phyloP scores from a whole-genome alignment of 2,113 vertebrate genomes.

The Myanophis thanlyinensis region DNA sequence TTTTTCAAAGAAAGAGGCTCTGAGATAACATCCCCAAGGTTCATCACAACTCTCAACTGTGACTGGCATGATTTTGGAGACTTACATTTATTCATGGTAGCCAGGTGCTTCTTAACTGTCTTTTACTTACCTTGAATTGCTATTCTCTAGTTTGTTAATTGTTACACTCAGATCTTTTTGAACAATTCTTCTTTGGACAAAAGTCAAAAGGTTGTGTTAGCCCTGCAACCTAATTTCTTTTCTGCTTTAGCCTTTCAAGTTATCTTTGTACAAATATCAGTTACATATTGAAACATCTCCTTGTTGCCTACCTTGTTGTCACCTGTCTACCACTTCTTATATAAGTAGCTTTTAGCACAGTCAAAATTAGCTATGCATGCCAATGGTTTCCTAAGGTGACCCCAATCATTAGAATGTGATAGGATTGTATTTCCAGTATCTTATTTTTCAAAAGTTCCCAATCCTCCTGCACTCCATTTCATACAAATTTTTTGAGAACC shows the following conservation, averaged over 20 bases:
- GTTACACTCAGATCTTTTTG: not conserved
- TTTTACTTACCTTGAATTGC: not conserved
- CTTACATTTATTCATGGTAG: not conserved
- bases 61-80: not conserved
- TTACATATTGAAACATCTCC: not conserved
- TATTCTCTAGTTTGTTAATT: not conserved
- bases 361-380: not conserved
- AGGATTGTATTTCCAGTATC: not conserved
- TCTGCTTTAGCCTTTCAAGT: not conserved
- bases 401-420: not conserved
- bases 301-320: too few relatives aligned
- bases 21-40: not conserved
- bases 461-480: not conserved
- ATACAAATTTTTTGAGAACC: not conserved
- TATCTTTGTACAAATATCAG: not conserved
- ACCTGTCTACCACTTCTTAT: not conserved
- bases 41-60: not conserved
- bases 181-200: not conserved
- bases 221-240: not conserved
- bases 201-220: not conserved
- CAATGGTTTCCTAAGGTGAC: not conserved
- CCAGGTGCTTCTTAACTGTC: not conserved
- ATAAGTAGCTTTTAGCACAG: not conserved
- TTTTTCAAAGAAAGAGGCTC: not conserved
- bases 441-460: not conserved